These are phyloP conservation scores for Hirtodrosophila confusa DNA, from an alignment of 2,888 invertebrate genomes.

Conservation along the genomic window DNA sequence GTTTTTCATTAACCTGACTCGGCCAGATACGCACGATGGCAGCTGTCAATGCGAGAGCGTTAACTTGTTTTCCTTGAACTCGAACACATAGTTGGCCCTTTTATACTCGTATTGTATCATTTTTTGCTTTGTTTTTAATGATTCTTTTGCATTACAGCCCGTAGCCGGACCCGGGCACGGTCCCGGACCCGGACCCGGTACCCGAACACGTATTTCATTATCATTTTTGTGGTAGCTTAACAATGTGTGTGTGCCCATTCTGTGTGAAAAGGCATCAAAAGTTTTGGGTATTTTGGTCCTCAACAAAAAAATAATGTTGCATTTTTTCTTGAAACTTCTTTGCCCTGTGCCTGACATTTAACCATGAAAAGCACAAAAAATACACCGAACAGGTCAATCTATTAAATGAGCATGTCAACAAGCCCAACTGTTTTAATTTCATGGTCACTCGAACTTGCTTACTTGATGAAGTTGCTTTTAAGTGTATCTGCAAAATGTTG, in stretches of 20 bases:
- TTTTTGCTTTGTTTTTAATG: conserved; percentile 36
- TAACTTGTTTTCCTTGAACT: conserved; percentile 46
- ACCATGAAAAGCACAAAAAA: conserved; percentile 5
- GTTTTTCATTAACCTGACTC: conserved; percentile 77
- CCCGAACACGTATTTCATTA: conserved; percentile 57
- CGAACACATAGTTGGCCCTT: not conserved
- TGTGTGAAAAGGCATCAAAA: conserved; percentile 23
- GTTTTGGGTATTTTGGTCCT: conserved; percentile 30
- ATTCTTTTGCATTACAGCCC: conserved; percentile 22
- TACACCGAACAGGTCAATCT: not conserved
- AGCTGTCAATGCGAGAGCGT: conserved; percentile 56
- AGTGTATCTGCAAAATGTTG: conserved; percentile 24
- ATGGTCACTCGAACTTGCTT: conserved; percentile 9
- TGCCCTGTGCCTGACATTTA: conserved; percentile 32
- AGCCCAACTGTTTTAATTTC: conserved; percentile 15
- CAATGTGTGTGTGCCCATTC: not conserved
- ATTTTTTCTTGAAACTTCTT: conserved; percentile 1
- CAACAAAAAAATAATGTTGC: conserved; percentile 39
- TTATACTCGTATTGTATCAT: conserved; percentile 9
- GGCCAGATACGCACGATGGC: conserved; percentile 61
- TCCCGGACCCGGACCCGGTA: conserved; percentile 7
- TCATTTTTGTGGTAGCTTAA: conserved; percentile 59
- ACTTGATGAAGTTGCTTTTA: conserved; percentile 5
- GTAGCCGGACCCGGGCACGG: conserved; percentile 17
- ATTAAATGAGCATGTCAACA: conserved; percentile 30